Conservation (phyloP, 2,113 vertebrate species). For the Calypte anna region DNA sequence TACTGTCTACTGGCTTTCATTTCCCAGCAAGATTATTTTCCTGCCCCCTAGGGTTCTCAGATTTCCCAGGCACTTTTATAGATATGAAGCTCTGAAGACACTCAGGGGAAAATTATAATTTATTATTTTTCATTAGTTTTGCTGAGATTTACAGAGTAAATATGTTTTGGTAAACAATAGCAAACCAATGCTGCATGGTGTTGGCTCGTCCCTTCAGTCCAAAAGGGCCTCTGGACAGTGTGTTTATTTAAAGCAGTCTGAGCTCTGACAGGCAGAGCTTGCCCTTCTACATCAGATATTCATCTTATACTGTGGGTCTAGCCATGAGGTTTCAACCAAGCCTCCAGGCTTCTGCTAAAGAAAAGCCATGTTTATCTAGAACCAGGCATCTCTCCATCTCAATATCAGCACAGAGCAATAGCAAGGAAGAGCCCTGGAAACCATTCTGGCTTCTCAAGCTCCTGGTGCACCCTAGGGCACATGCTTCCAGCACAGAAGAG, state of each 20-base stretch:
- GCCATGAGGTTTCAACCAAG: background rate
- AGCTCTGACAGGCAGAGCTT: background rate
- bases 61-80: conserved; percentile 18
- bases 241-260: background rate
- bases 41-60: background rate
- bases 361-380: background rate
- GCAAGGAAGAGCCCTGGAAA: background rate
- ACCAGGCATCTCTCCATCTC: background rate
- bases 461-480: background rate
- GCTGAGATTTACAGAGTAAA: conserved; percentile 4
- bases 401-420: background rate
- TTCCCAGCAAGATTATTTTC: background rate
- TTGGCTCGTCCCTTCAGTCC: background rate
- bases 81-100: conserved; percentile 2
- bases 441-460: background rate
- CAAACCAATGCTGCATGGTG: background rate
- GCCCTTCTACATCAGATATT: background rate
- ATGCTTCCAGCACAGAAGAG: background rate
- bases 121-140: conserved; percentile 17
- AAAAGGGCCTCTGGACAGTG: background rate
- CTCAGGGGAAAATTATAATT: background rate
- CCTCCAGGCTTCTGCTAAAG: background rate
- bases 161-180: conserved; percentile 19
- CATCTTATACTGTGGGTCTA: background rate
- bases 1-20: background rate